Conservation (phyloP, 2,797 vertebrate species). For the Phataginus tricuspis region DNA sequence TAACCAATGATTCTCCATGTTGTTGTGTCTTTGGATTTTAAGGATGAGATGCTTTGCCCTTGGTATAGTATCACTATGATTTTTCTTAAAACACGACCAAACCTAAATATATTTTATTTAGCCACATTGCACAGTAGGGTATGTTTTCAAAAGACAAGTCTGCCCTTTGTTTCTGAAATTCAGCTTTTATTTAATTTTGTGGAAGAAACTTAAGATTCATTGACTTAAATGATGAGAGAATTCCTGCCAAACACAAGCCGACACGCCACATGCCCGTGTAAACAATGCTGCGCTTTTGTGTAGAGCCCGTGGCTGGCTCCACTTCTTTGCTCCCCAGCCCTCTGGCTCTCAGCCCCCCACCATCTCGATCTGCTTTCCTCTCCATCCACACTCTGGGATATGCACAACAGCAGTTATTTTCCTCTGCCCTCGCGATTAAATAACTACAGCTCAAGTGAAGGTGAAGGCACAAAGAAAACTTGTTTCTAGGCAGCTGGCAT, state of each 20-base stretch:
- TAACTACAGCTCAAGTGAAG: neutral
- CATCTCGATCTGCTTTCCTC: neutral
- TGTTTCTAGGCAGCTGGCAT: neutral
- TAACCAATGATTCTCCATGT: constrained; percentile 44
- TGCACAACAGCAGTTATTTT: neutral
- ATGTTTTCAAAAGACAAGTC: constrained; percentile 54
- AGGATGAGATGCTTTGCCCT: constrained; percentile 40
- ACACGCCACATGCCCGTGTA: neutral
- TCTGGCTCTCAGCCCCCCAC: too few species aligned
- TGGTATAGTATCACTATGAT: constrained; percentile 57
- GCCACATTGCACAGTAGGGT: constrained; percentile 5
- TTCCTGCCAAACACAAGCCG: constrained; percentile 40
- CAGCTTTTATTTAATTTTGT: constrained; percentile 64
- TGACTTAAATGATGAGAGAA: constrained; percentile 66
- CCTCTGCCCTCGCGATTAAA: neutral
- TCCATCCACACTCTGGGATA: neutral
- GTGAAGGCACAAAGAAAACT: neutral
- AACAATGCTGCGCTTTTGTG: constrained; percentile 21
- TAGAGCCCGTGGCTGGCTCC: neutral
- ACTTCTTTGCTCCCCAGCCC: too few species aligned
- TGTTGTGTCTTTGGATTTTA: constrained; percentile 59
- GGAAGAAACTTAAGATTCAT: constrained; percentile 48
- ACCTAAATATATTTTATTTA: constrained; percentile 62
- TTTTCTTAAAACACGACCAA: constrained; percentile 55
- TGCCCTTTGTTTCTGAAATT: constrained; percentile 64